Percentiles rank a stretch among this genome's conserved stretches.
Evolutionary conservation across 2,113 vertebrate species (phyloP).

Genomic region (Chunga burmeisteri): DNA sequence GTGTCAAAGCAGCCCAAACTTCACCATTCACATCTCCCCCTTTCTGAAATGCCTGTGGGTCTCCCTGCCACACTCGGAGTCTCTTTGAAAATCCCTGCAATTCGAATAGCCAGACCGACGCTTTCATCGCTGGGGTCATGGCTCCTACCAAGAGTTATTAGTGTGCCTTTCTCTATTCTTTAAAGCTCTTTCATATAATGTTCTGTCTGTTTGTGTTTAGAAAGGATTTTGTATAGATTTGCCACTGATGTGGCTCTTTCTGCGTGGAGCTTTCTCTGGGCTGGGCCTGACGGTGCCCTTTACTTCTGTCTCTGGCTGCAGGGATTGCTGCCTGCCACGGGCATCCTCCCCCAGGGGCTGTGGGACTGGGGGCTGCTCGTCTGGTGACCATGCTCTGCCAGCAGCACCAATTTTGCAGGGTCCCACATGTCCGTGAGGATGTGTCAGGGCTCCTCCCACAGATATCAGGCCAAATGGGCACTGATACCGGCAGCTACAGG

Average conservation of each 20-base stretch:
- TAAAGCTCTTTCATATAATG: neutral
- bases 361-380: neutral
- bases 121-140: neutral
- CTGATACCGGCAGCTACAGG: neutral
- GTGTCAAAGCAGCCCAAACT: neutral
- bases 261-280: neutral
- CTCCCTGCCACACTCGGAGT: neutral
- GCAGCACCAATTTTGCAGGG: neutral
- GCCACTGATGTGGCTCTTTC: neutral
- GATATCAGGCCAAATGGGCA: neutral
- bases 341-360: neutral
- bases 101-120: neutral
- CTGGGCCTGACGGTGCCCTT: neutral
- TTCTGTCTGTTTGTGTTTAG: neutral
- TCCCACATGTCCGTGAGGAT: neutral
- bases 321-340: rapidly evolving
- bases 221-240: neutral
- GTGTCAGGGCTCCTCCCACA: neutral
- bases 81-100: neutral
- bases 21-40: neutral
- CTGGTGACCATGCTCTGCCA: neutral
- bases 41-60: neutral
- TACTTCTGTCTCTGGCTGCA: neutral
- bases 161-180: neutral
- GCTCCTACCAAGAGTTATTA: conserved; percentile 18